phyloP scores from a whole-genome alignment of 2,888 invertebrate species.

The Tridacna gigas region DNA sequence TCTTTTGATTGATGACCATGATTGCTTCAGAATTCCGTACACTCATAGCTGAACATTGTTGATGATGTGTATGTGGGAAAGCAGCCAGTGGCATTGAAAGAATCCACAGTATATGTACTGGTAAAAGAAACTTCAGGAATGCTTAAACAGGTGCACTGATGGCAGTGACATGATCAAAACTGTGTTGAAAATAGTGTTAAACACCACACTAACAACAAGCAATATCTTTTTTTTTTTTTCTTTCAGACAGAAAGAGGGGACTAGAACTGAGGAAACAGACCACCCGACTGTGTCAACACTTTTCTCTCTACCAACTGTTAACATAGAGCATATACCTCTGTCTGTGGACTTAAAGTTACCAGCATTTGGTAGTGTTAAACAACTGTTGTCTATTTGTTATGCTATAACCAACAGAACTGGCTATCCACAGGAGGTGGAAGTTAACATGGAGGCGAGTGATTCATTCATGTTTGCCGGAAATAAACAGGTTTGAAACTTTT shows the following conservation, averaged over 20 bases:
- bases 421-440: constrained; percentile 90
- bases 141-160: too few species aligned
- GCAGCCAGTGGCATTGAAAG: too few species aligned
- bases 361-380: constrained; percentile 90
- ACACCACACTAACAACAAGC: too few species aligned
- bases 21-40: too few species aligned
- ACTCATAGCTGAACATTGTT: too few species aligned
- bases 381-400: constrained; percentile 85
- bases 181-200: too few species aligned
- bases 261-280: constrained; percentile 57
- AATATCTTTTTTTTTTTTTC: not conserved
- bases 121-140: too few species aligned
- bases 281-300: constrained; percentile 79
- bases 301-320: constrained; percentile 82
- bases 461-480: constrained; percentile 98
- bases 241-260: constrained; percentile 70
- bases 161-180: too few species aligned
- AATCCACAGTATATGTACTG: too few species aligned
- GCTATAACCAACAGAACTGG: constrained; percentile 90
- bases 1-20: too few species aligned
- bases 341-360: constrained; percentile 86
- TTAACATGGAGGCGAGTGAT: constrained; percentile 93
- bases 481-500: constrained; percentile 89
- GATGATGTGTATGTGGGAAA: too few species aligned
- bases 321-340: constrained; percentile 84